A percentile compares a stretch with the other conserved stretches of the same genome.
Conservation (phyloP, 30 jellyfish, hydroid and myxozoan genomes). For the Rhopilema esculentum region DNA sequence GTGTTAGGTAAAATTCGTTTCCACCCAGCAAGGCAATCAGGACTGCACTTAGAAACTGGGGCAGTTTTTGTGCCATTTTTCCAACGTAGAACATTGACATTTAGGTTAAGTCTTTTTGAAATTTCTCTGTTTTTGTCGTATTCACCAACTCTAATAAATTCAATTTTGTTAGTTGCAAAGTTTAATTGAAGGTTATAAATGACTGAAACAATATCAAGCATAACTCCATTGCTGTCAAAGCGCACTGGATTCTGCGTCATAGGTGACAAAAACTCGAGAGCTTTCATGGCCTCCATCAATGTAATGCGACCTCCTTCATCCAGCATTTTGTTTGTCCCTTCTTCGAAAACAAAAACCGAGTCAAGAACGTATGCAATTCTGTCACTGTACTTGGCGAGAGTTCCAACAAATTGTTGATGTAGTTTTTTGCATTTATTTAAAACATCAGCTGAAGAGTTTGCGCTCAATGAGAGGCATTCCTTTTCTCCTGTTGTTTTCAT, state of each 20-base stretch:
- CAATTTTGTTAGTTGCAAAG: background rate
- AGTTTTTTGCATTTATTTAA: slow-evolving; percentile 41
- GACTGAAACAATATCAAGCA: slow-evolving; percentile 21
- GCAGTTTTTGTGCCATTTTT: slow-evolving; percentile 57
- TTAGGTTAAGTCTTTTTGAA: slow-evolving; percentile 39
- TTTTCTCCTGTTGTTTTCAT: slow-evolving; percentile 27
- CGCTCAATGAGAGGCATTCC: slow-evolving; percentile 31
- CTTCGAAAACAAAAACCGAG: slow-evolving; percentile 73
- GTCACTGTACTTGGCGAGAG: slow-evolving; percentile 11
- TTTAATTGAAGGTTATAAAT: slow-evolving; percentile 73
- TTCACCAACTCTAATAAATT: slow-evolving; percentile 49
- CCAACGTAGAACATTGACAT: slow-evolving; percentile 74
- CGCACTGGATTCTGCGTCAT: slow-evolving; percentile 57
- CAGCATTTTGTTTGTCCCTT: slow-evolving; percentile 20
- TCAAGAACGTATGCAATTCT: slow-evolving; percentile 72
- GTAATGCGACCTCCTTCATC: slow-evolving; percentile 2
- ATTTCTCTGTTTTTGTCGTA: slow-evolving; percentile 23
- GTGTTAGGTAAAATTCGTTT: slow-evolving; percentile 11
- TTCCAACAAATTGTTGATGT: slow-evolving; percentile 14
- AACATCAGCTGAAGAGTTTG: slow-evolving; percentile 3
- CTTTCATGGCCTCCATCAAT: slow-evolving; percentile 33
- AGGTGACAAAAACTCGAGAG: slow-evolving; percentile 45
- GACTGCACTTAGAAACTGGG: slow-evolving; percentile 82
- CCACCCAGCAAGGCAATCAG: slow-evolving; percentile 75
- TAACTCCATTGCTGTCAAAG: slow-evolving; percentile 41